Evolutionary conservation across 2,888 invertebrate genomes (phyloP).

Genomic region (Ellobium chinense): DNA sequence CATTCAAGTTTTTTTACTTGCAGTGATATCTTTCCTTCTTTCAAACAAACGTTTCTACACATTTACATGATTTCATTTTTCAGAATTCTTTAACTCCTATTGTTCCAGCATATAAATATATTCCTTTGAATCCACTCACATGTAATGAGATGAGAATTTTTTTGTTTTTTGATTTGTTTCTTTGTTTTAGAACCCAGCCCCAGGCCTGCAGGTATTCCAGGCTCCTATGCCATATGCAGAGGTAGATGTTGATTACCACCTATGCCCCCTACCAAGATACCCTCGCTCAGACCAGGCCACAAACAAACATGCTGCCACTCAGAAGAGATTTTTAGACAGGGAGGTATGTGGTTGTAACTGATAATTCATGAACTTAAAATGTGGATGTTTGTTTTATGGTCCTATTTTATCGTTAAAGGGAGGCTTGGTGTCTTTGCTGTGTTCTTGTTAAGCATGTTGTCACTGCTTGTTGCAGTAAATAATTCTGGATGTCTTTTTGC

Average conservation of each 20-base stretch:
- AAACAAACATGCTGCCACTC: constrained; percentile 72
- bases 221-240: constrained; percentile 76
- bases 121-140: neutral
- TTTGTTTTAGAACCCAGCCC: constrained; percentile 75
- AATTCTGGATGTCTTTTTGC: too few species aligned
- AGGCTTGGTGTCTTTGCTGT: too few species aligned
- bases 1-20: too few species aligned
- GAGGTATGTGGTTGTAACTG: constrained; percentile 63
- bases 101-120: neutral
- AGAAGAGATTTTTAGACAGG: constrained; percentile 75
- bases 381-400: too few species aligned
- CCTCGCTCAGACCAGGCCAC: constrained; percentile 59
- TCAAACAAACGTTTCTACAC: too few species aligned
- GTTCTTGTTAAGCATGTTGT: too few species aligned
- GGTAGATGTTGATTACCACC: constrained; percentile 75
- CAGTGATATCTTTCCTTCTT: too few species aligned
- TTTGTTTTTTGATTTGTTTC: neutral
- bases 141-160: neutral
- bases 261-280: constrained; percentile 77
- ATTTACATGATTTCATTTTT: neutral
- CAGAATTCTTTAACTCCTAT: neutral
- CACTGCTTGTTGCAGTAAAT: too few species aligned
- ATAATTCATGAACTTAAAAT: neutral
- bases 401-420: too few species aligned
- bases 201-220: constrained; percentile 77